phyloP scores from a whole-genome alignment of 2,113 vertebrate species.

The Spea multiplicata region DNA sequence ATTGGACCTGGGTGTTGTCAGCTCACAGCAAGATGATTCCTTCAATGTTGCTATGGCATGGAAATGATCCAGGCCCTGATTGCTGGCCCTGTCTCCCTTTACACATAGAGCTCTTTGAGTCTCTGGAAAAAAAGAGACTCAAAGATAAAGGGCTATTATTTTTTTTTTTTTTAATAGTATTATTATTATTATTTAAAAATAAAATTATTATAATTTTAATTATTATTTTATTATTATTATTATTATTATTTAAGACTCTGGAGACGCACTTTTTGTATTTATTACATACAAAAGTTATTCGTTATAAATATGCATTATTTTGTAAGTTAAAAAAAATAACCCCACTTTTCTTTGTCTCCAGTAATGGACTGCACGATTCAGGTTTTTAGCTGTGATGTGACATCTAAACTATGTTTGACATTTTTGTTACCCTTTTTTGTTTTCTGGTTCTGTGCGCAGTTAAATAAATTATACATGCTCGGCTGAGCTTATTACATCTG shows the following conservation, averaged over 20 bases:
- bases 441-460: constrained; percentile 23
- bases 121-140: too few species aligned
- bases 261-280: neutral
- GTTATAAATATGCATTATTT: constrained; percentile 3
- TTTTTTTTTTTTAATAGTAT: too few species aligned
- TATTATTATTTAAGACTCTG: neutral
- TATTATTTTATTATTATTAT: too few species aligned
- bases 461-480: constrained; percentile 31
- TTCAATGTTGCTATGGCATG: neutral
- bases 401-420: constrained; percentile 14
- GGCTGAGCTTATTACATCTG: constrained; percentile 10
- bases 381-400: constrained; percentile 12
- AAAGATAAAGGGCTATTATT: too few species aligned
- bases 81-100: too few species aligned
- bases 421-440: neutral
- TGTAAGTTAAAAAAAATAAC: constrained; percentile 14
- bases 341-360: neutral
- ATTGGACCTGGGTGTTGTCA: neutral
- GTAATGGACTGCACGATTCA: constrained; percentile 17
- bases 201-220: too few species aligned
- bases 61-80: too few species aligned
- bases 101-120: too few species aligned
- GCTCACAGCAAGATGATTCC: neutral
- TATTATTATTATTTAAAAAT: too few species aligned
- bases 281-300: constrained; percentile 1